Percentiles rank a stretch among this genome's conserved stretches.
Conservation (phyloP, 2,797 vertebrate genomes). For the Antennarius maculatus region DNA sequence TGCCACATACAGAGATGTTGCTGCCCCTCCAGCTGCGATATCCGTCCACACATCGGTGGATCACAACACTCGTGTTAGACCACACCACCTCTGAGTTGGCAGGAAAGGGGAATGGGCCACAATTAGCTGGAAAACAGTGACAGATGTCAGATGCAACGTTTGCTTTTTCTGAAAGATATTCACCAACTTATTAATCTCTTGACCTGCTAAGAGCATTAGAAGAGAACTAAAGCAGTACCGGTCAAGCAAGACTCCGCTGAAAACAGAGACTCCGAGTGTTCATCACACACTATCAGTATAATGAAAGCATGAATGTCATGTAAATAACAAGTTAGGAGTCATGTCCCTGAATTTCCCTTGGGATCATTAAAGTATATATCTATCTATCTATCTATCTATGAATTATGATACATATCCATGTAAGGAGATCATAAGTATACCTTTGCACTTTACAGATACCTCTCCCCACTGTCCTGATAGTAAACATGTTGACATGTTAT, state of each 20-base stretch:
- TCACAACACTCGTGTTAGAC: constrained; percentile 79
- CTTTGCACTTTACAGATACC: constrained; percentile 80
- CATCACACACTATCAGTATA: background rate
- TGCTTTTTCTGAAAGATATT: background rate
- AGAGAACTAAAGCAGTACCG: background rate
- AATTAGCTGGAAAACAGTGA: constrained; percentile 73
- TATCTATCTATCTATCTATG: too few relatives aligned
- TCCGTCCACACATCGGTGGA: constrained; percentile 82
- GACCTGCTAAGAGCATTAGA: background rate
- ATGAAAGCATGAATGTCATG: background rate
- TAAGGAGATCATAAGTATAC: constrained; percentile 64
- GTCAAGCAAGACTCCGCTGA: background rate
- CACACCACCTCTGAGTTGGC: constrained; percentile 79
- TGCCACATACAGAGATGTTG: constrained; percentile 80
- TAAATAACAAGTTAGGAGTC: background rate
- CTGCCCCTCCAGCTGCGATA: constrained; percentile 80
- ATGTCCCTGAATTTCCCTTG: too few relatives aligned
- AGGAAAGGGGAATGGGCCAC: constrained; percentile 78
- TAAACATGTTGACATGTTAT: constrained; percentile 80
- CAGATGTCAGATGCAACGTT: background rate
- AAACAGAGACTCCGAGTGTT: too few relatives aligned
- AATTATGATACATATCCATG: background rate
- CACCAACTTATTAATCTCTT: background rate
- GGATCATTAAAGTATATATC: too few relatives aligned
- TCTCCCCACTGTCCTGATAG: constrained; percentile 79